Percentiles rank a stretch among this genome's conserved stretches.
Evolutionary conservation across 2,113 vertebrate species (phyloP).

Genomic region (Spea multiplicata): DNA sequence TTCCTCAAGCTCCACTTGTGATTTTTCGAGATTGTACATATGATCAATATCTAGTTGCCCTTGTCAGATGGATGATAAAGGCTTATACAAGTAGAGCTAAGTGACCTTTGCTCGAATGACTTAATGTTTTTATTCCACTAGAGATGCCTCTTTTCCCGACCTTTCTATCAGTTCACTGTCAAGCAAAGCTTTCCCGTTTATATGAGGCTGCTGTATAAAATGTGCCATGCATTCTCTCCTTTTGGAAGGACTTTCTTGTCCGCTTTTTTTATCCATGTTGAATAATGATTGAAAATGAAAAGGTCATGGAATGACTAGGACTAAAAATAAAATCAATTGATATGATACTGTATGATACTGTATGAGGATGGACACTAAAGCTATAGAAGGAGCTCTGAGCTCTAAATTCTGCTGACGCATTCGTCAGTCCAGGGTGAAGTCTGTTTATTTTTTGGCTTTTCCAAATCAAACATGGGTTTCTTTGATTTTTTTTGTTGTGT

Average conservation of each 20-base stretch:
- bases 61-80: slow-evolving; percentile 72
- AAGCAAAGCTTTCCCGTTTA: slow-evolving; percentile 45
- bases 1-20: slow-evolving; percentile 43
- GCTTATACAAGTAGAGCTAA: slow-evolving; percentile 70
- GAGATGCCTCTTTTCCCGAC: slow-evolving; percentile 55
- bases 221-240: slow-evolving; percentile 16
- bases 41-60: slow-evolving; percentile 74
- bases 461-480: too few relatives aligned
- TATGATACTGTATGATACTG: too few relatives aligned
- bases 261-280: not conserved
- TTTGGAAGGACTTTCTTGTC: slow-evolving; percentile 2
- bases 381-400: too few relatives aligned
- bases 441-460: too few relatives aligned
- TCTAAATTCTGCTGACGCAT: too few relatives aligned
- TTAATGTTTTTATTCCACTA: slow-evolving; percentile 52
- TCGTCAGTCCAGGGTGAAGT: too few relatives aligned
- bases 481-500: too few relatives aligned
- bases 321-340: not conserved
- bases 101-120: slow-evolving; percentile 57
- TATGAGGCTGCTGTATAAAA: slow-evolving; percentile 28
- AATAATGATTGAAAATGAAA: slow-evolving; percentile 9
- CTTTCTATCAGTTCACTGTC: slow-evolving; percentile 64
- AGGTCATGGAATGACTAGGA: slow-evolving; percentile 5
- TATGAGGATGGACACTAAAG: too few relatives aligned
- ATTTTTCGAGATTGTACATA: slow-evolving; percentile 51